Base-by-base conservation (phyloP, 2,888 invertebrate genomes). In the Beris chalybata region DNA sequence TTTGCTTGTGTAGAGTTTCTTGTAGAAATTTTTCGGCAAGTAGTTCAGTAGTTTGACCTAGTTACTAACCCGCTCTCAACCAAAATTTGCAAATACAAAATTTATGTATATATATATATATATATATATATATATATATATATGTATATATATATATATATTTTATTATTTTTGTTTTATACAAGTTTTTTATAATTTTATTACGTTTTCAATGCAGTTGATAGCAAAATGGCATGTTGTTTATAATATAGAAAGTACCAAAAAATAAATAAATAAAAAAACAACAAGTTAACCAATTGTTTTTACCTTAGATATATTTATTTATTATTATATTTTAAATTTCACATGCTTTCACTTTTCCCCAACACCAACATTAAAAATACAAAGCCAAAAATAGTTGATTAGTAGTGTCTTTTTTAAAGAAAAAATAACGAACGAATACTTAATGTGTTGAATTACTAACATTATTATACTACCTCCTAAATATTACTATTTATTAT, bases 1-100 rank as follows among this genome's bases (percentile, higher is more conserved):
- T 77, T 73, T 78, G 78, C 78, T 77, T 78, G 78, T 75, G 77
- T 78, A 78, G 77, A 74, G 72, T 56, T 74, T 73, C 71, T 74
- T 76, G 73, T 76, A 73, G 70, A 69, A 73, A 73, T 71, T 74
- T 71, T 74, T 72, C 73, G 71, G 73, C 73, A 74, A 75, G 74
- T 73, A 72, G 76, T 57, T 57, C 45, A 30, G 65, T 65, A 65
- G 65, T 65, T 65, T 47, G 11, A 47, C 47, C 11, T 65, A 65
- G 55, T 65, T 64, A 31, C 48, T 43, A 52, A 54, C 57, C 66
- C 55, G 64, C 66, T 38, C 38, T 38, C 38, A 7, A 38, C 38
- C 38, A 38, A 48, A 48, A 48, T 48, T 22, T 38, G 9, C 38
- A 38, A 38, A 12, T 45, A 12, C n/a, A 45, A n/a, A n/a, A n/a